These are phyloP conservation scores for Phallusia fumigata DNA, from an alignment of 23 tunicate species.

Conservation along the genomic window DNA sequence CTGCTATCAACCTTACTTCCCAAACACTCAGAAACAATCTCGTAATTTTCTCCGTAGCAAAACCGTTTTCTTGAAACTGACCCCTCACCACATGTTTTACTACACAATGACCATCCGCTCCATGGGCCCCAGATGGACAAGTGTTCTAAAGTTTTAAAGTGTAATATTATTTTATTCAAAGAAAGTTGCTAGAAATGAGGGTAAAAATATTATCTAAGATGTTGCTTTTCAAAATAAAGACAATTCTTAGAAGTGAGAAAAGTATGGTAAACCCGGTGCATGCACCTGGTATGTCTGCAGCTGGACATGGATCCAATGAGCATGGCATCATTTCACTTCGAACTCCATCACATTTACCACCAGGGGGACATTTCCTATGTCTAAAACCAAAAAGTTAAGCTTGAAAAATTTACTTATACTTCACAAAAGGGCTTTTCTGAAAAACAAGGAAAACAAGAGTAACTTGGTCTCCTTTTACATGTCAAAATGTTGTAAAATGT, in stretches of 20 bases:
- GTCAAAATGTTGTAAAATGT: no score
- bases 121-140: neutral
- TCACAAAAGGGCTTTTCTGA: no score
- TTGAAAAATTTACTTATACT: no score
- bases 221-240: no score
- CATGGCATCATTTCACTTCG: neutral
- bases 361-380: neutral
- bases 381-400: neutral
- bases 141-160: no score
- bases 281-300: no score
- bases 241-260: no score
- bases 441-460: neutral
- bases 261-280: no score
- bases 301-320: neutral
- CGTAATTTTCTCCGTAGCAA: neutral
- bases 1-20: neutral
- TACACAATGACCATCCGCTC: constrained; percentile 3
- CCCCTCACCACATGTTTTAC: neutral
- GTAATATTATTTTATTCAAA: no score
- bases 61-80: neutral
- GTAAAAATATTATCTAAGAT: no score
- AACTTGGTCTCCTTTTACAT: no score
- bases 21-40: neutral
- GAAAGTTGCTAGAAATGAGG: no score
- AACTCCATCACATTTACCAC: neutral